phyloP scores from a whole-genome alignment of 1,140 invertebrate genomes.

The Magallana angulata region DNA sequence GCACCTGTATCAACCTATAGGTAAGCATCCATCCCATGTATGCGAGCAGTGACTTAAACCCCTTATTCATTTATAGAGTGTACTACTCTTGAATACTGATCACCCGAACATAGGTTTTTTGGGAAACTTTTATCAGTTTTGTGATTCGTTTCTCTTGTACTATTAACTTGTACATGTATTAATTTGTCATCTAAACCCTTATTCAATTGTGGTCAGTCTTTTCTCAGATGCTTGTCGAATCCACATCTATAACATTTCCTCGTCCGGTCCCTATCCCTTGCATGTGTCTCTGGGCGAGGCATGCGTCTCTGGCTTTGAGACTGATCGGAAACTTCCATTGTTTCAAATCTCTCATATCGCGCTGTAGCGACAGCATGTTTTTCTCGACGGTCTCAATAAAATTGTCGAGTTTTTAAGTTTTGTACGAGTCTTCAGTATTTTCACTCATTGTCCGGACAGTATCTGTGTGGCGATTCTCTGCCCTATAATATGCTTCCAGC shows the following conservation, averaged over 20 bases:
- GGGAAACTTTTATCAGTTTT: no score
- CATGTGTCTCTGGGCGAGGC: no score
- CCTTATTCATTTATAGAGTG: constrained; percentile 37
- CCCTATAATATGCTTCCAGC: constrained; percentile 42
- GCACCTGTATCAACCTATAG: constrained; percentile 38
- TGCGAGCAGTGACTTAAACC: constrained; percentile 3
- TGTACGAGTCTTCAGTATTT: background rate
- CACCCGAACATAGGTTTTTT: background rate
- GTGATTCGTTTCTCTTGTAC: no score
- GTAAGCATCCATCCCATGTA: constrained; percentile 29
- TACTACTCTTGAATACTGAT: constrained; percentile 9
- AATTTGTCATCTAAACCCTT: no score
- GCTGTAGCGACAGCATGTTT: background rate
- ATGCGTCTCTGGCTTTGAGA: background rate
- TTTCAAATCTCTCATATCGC: constrained; percentile 38
- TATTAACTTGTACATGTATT: no score
- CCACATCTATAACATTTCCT: constrained; percentile 34
- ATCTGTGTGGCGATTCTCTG: constrained; percentile 29
- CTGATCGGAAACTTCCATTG: constrained; percentile 36
- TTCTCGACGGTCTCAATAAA: constrained; percentile 12
- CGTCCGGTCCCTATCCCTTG: background rate
- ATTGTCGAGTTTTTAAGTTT: background rate
- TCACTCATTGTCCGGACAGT: background rate
- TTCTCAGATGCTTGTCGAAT: constrained; percentile 19
- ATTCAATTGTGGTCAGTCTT: background rate